These are phyloP conservation scores for Leptinotarsa juncta DNA, from an alignment of 2,888 invertebrate species.

Conservation along the genomic window DNA sequence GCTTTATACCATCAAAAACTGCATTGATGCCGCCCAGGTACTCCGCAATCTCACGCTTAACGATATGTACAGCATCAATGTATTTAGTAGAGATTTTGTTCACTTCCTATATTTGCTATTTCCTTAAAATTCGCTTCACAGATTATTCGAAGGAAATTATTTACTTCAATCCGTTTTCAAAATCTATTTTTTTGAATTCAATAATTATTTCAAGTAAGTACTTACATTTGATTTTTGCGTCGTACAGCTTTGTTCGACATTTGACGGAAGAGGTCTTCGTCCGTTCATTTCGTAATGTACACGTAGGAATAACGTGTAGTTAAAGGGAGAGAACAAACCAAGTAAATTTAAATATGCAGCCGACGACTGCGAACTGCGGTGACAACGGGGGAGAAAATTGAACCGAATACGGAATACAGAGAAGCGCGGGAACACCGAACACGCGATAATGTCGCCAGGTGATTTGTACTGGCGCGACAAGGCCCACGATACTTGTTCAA, in stretches of 20 bases:
- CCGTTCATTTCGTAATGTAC: slow-evolving; percentile 13
- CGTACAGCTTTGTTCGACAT: neutral
- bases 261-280: neutral
- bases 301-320: slow-evolving; percentile 6
- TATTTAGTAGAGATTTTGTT: neutral
- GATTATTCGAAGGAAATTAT: too few relatives aligned
- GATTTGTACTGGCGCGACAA: neutral
- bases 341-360: slow-evolving; percentile 3
- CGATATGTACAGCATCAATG: too few relatives aligned
- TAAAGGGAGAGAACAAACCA: slow-evolving; percentile 13
- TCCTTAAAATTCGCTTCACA: too few relatives aligned
- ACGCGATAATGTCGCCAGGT: neutral
- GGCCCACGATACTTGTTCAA: neutral
- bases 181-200: too few relatives aligned
- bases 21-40: too few relatives aligned
- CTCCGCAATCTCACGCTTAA: too few relatives aligned
- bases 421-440: slow-evolving; percentile 16
- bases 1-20: too few relatives aligned
- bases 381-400: slow-evolving; percentile 13
- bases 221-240: neutral
- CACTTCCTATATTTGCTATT: neutral
- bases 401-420: slow-evolving; percentile 13
- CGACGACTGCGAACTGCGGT: slow-evolving; percentile 6
- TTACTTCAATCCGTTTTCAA: too few relatives aligned
- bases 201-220: too few relatives aligned